phyloP scores from a whole-genome alignment of 2,113 vertebrate species.

The Gallinago paraguaiae region DNA sequence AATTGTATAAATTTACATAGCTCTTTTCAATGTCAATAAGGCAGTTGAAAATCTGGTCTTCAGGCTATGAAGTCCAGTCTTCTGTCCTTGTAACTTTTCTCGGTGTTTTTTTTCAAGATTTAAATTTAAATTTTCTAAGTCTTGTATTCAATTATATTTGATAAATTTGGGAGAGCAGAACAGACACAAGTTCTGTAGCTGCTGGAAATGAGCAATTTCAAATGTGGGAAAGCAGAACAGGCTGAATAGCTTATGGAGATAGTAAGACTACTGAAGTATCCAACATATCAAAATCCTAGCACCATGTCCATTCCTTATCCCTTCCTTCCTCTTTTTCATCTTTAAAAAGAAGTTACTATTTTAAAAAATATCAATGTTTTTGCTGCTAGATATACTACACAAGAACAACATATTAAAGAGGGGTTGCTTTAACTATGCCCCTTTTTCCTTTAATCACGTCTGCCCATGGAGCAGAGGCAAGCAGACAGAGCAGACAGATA shows the following conservation, averaged over 20 bases:
- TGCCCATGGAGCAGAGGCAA: neutral
- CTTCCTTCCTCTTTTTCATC: neutral
- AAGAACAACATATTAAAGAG: neutral
- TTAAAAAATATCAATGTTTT: neutral
- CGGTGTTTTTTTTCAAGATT: neutral
- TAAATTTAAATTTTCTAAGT: neutral
- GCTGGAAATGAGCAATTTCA: neutral
- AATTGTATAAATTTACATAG: neutral
- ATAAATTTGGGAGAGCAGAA: neutral
- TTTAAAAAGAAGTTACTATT: neutral
- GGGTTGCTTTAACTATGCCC: neutral
- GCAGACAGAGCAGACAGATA: neutral
- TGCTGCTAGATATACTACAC: neutral
- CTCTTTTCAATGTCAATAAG: neutral
- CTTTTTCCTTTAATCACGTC: neutral
- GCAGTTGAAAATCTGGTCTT: neutral
- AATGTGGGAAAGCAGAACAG: neutral
- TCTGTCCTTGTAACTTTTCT: neutral
- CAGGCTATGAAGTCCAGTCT: neutral
- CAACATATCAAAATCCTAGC: neutral
- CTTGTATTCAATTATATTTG: neutral
- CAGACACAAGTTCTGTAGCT: neutral
- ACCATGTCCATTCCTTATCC: neutral
- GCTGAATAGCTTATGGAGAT: neutral
- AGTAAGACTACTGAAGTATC: neutral